Evolutionary conservation across 2,888 invertebrate species (phyloP), one percentile per base, ranked within the genome.

Genomic region (Zygogramma bicolorata): DNA sequence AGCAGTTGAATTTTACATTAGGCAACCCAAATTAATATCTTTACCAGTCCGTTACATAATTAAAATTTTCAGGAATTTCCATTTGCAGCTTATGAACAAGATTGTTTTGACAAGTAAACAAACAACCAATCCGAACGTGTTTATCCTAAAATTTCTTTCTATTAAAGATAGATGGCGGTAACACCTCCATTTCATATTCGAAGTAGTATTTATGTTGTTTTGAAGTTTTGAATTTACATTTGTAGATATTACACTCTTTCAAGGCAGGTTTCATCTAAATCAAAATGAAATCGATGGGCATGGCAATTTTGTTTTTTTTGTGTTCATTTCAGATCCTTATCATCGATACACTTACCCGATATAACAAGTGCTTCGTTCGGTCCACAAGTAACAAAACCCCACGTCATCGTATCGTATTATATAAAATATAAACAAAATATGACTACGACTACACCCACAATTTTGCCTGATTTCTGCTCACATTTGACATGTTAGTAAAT

Each of bases 321-420:
- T 38, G 38, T 5, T 5, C 5, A 13, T 38, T 3, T 13, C 38
- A 38, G 38, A 38, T 38, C 3, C n/a, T 13, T 13, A 10, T 38
- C n/a, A 13, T 38, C 38, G n/a, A 10, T 38, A 38, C 42, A 81
- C 85, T 88, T 89, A 97, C 97, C 97, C 88, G 97, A 97, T 79
- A 97, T 95, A 42, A 97, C 97, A 59, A 97, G 90, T 58, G 97
- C 97, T 88, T 97, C 97, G 86, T 97, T 97, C 29, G 97, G 97
- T 59, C 97, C 97, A 86, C 97, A 97, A 75, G 97, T 97, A 66
- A 96, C 96, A 86, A 97, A 97, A 83, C 97, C 97, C 93, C 95
- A 87, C 49, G 85, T 84, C 87, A 87, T 87, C 59, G 61, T 76
- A n/a, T n/a, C 10, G 8, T 20, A 15, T 6, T 42, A 42, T 42